A percentile compares a stretch with the other conserved stretches of the same genome.
Conservation (phyloP, 2,888 invertebrate species). For the Taphrorychus bicolor region DNA sequence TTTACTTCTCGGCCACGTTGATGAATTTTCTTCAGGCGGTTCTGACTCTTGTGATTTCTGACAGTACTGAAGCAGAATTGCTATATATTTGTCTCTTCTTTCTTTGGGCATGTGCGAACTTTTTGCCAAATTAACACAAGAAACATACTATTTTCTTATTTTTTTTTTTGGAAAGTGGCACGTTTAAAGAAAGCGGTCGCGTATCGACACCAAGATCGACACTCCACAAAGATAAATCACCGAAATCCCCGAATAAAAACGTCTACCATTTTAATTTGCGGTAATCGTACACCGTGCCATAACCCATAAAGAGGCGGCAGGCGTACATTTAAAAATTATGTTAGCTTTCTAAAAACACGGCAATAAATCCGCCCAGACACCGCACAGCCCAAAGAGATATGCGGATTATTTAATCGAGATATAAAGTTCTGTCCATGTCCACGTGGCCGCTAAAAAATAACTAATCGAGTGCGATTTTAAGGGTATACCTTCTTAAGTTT, state of each 20-base stretch:
- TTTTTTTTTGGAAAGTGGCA: too few species aligned
- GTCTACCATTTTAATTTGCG: slow-evolving; percentile 23
- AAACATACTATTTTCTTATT: too few species aligned
- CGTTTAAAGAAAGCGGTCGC: not conserved
- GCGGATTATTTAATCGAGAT: slow-evolving; percentile 34
- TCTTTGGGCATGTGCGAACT: too few species aligned
- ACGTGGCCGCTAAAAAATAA: too few species aligned
- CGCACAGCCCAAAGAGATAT: slow-evolving; percentile 14
- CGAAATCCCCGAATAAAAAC: slow-evolving; percentile 4
- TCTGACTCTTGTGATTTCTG: too few species aligned
- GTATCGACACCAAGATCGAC: not conserved
- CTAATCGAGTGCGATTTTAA: too few species aligned
- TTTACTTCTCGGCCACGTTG: too few species aligned
- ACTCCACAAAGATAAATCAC: not conserved
- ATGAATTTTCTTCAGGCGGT: too few species aligned
- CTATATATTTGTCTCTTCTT: too few species aligned
- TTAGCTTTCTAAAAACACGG: slow-evolving; percentile 26
- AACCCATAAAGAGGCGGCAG: slow-evolving; percentile 13
- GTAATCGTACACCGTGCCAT: slow-evolving; percentile 16
- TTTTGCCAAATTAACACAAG: too few species aligned
- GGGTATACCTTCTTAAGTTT: too few species aligned
- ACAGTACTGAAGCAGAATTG: too few species aligned
- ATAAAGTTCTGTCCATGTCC: slow-evolving; percentile 16
- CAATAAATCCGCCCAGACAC: slow-evolving; percentile 19
- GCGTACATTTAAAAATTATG: slow-evolving; percentile 22